Evolutionary conservation across 1,140 invertebrate genomes (phyloP).

Genomic region (Cepaea nemoralis): DNA sequence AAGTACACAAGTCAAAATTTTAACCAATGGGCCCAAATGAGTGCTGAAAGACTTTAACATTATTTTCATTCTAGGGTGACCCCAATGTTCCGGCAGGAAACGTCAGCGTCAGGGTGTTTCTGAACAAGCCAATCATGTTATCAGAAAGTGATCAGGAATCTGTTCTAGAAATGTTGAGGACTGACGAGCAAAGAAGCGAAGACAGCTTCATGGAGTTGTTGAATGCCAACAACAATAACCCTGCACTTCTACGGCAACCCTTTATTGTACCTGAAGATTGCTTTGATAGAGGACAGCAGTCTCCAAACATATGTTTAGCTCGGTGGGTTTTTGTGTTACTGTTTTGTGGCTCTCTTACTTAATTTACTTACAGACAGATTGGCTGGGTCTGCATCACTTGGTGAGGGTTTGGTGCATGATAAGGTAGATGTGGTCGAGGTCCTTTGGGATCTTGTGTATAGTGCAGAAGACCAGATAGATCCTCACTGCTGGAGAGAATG

Average conservation of each 20-base stretch:
- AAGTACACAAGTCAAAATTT: no score
- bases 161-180: background rate
- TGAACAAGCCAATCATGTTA: constrained; percentile 18
- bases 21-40: no score
- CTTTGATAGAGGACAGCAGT: background rate
- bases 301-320: constrained; percentile 8
- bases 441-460: no score
- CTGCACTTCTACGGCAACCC: background rate
- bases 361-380: no score
- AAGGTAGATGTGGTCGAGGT: no score
- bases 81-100: constrained; percentile 30
- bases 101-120: background rate
- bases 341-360: background rate
- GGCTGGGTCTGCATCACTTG: no score
- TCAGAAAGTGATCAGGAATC: background rate
- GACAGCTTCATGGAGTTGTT: background rate
- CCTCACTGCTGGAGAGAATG: no score
- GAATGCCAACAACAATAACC: background rate
- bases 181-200: constrained; percentile 4
- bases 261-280: constrained; percentile 4
- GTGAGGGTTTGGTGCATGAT: no score
- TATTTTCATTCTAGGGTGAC: constrained; percentile 27
- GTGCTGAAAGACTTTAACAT: no score
- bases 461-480: no score
- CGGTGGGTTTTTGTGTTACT: background rate